Base-by-base conservation (phyloP, 2,797 vertebrate species). In the Naso thynnoides region DNA sequence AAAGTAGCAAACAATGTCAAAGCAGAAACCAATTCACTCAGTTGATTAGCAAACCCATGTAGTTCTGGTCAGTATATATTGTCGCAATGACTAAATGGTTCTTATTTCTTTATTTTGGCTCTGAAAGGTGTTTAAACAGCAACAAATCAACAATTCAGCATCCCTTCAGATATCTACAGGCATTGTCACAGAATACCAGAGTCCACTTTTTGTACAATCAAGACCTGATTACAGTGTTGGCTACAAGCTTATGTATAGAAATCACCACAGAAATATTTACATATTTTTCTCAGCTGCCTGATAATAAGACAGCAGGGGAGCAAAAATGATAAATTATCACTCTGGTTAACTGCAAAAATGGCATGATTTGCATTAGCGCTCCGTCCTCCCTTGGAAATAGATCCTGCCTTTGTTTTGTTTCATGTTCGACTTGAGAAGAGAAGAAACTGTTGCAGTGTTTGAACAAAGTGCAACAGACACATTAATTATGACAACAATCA, bases 401-500 rank as follows among this genome's bases (percentile, higher is more conserved):
- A 61, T 59, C 50, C 45, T 10, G 50, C 59, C 24, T 53, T 13
- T 1, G 8, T 65, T 42, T 48, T 2, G 39, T 59, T 80, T 71
- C 56, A 49, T 60, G 33, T 70, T 44, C 42, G 39, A 73, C 45
- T 36, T 31, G 23, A 79, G 65, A 42, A 33, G 21, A 31, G 38
- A 41, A 58, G 50, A 15, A 68, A 8, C 24, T 47, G 54, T 61
- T 26, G 44, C 47, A 38, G 63, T 19, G 2, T 59, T 45, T 63
- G 49, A 74, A 63, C 64, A 73, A 81, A 80, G 42, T 62, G 56
- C 56, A 76, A 33, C 58, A 72, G 56, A 58, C 66, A 49, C 21
- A 59, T 74, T 70, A 55, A 83, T 73, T 73, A 82, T 48, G 64
- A 84, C 70, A 79, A 64, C 55, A 64, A 73, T 85, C 41, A 60